Evolutionary conservation across 2,888 invertebrate species (phyloP), one percentile per base, ranked within the genome.

Genomic region (Nowickia ferox): DNA sequence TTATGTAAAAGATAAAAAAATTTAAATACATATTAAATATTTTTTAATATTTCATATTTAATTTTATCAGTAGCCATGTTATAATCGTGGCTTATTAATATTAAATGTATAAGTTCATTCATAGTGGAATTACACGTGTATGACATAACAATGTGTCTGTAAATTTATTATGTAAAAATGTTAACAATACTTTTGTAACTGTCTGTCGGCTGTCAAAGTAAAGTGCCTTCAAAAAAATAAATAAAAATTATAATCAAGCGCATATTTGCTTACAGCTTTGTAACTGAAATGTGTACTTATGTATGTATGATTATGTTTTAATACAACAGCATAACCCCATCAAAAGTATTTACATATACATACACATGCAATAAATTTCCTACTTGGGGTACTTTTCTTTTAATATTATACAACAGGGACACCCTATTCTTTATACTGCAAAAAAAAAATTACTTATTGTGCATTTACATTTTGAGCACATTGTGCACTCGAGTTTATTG

Each of bases 141-240:
- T 63, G 68, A 69, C 75, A 75, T 55, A 75, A 82, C 81, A 75
- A 63, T 40, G 40, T 75, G 81, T 75, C 68, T 30, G 30, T 30
- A 30, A 82, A 69, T 69, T 69, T 66, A 15, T 57, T 80, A 68
- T 61, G 40, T 15, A 53, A 48, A 68, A 30, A 59, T 68, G n/a
- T 68, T 57, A 38, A 46, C 44, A 55, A 40, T 30, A 53, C 17
- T 38, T 46, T 66, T 55, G 44, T 22, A 8, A 38, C 2, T 17
- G n/a, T 2, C 19, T n/a, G 10, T 13, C 5, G 30, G 1, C 42
- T 19, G 10, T 63, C 2, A 13, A 17, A 42, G 6, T 10, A 63
- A 17, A 10, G 40, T 42, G 40, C 42, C 2, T 6, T n/a, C 9
- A 9, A 59, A 15, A 38, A n/a, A 2, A 38, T 11, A 59, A 59